Percentiles rank a stretch among this genome's conserved stretches.
Evolutionary conservation across 1,140 invertebrate species (phyloP).

Genomic region (Drosophila kikkawai): DNA sequence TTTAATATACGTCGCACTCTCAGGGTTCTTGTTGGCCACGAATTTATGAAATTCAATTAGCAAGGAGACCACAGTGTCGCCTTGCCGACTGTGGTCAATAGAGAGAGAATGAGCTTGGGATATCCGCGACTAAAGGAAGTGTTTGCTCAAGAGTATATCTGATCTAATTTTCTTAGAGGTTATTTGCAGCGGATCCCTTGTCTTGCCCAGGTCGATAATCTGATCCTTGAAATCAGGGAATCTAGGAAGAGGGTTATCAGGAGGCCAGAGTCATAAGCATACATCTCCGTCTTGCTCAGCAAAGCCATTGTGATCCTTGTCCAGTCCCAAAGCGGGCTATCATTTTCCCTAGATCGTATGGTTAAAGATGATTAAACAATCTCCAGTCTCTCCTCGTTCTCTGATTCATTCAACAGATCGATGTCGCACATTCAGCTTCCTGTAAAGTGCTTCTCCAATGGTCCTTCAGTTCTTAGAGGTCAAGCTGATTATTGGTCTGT

Average conservation of each 20-base stretch:
- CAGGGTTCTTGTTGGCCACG: conserved; percentile 97
- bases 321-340: conserved; percentile 89
- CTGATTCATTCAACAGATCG: conserved; percentile 93
- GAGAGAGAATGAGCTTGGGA: neutral
- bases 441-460: conserved; percentile 93
- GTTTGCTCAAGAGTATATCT: conserved; percentile 86
- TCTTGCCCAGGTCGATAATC: conserved; percentile 99
- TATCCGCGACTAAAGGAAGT: neutral
- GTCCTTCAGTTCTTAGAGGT: conserved; percentile 94
- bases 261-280: conserved; percentile 95
- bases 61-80: conserved; percentile 96
- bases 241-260: conserved; percentile 97
- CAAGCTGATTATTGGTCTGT: conserved; percentile 92
- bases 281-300: conserved; percentile 95
- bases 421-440: conserved; percentile 89
- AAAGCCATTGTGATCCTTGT: conserved; percentile 98
- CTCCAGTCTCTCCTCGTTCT: conserved; percentile 90
- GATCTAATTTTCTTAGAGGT: conserved; percentile 89
- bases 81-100: conserved; percentile 90
- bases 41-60: conserved; percentile 98
- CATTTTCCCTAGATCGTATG: conserved; percentile 88
- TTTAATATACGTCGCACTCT: conserved; percentile 85
- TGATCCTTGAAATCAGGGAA: conserved; percentile 93
- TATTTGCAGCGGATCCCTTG: conserved; percentile 93
- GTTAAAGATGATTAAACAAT: conserved; percentile 94